These are phyloP conservation scores for Oligia strigilis DNA, from an alignment of 2,888 invertebrate species.

Conservation along the genomic window DNA sequence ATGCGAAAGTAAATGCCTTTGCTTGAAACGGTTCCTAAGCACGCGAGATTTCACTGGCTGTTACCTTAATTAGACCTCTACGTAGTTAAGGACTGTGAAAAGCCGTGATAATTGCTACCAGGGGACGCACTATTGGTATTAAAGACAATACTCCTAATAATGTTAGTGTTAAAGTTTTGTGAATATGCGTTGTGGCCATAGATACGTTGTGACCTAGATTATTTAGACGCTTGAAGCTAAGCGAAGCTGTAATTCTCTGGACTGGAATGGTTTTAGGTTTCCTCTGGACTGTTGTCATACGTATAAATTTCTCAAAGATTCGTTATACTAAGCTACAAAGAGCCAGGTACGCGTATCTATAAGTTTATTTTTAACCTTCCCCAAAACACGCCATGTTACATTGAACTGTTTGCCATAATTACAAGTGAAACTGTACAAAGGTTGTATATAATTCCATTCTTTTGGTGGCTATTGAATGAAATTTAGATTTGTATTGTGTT, in stretches of 20 bases:
- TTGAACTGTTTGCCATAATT: constrained; percentile 69
- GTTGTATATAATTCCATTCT: constrained; percentile 56
- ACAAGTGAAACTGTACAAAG: constrained; percentile 59
- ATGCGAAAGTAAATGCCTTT: constrained; percentile 69
- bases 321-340: not conserved
- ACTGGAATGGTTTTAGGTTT: not conserved
- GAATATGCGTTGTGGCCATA: not conserved
- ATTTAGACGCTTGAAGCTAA: not conserved
- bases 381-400: constrained; percentile 61
- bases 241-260: not conserved
- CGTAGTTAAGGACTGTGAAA: constrained; percentile 65
- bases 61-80: constrained; percentile 77
- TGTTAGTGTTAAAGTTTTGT: constrained; percentile 23
- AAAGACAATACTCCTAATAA: constrained; percentile 46
- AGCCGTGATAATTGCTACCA: constrained; percentile 62
- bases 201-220: not conserved
- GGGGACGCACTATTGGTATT: constrained; percentile 49
- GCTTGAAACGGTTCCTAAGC: constrained; percentile 78
- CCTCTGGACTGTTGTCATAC: not conserved
- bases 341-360: constrained; percentile 42
- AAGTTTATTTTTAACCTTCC: constrained; percentile 54
- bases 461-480: constrained; percentile 60
- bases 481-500: constrained; percentile 62
- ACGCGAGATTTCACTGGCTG: constrained; percentile 82
- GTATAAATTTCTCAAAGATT: not conserved